phyloP scores from a whole-genome alignment of 2,797 vertebrate species.

The Tapirus indicus region DNA sequence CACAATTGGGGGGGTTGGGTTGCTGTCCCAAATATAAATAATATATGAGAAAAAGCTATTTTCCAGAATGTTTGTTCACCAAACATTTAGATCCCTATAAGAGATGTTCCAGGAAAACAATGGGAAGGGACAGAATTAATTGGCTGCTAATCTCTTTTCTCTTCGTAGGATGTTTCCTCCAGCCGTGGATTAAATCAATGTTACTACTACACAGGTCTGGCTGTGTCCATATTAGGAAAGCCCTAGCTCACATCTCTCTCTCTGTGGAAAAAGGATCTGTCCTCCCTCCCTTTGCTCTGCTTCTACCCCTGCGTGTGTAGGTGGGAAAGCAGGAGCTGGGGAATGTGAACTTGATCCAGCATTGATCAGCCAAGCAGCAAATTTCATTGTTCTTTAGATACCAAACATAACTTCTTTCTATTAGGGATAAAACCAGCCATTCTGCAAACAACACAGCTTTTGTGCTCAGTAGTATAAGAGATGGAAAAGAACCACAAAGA shows the following conservation, averaged over 20 bases:
- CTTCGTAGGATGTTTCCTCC: slow-evolving; percentile 80
- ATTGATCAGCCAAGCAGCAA: slow-evolving; percentile 94
- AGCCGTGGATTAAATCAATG: slow-evolving; percentile 80
- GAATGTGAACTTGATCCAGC: slow-evolving; percentile 91
- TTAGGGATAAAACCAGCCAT: slow-evolving; percentile 88
- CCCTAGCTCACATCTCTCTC: slow-evolving; percentile 67
- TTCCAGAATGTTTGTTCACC: slow-evolving; percentile 64
- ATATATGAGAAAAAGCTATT: slow-evolving; percentile 33
- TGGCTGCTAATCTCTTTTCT: slow-evolving; percentile 80
- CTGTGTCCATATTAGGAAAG: slow-evolving; percentile 84
- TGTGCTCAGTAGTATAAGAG: slow-evolving; percentile 86
- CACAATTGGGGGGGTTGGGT: background rate
- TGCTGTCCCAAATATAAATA: slow-evolving; percentile 39
- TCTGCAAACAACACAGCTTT: slow-evolving; percentile 91
- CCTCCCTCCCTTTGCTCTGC: slow-evolving; percentile 75
- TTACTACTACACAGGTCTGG: slow-evolving; percentile 81
- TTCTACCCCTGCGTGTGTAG: slow-evolving; percentile 80
- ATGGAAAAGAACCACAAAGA: slow-evolving; percentile 77
- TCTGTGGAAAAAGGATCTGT: slow-evolving; percentile 73
- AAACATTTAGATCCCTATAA: slow-evolving; percentile 71
- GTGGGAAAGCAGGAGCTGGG: slow-evolving; percentile 90
- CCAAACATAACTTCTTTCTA: slow-evolving; percentile 93
- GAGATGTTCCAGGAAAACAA: slow-evolving; percentile 75
- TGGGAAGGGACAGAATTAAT: slow-evolving; percentile 76
- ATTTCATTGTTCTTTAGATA: slow-evolving; percentile 95